These are phyloP conservation scores for Diarsia brunnea DNA, from an alignment of 2,888 invertebrate species.

Conservation along the genomic window DNA sequence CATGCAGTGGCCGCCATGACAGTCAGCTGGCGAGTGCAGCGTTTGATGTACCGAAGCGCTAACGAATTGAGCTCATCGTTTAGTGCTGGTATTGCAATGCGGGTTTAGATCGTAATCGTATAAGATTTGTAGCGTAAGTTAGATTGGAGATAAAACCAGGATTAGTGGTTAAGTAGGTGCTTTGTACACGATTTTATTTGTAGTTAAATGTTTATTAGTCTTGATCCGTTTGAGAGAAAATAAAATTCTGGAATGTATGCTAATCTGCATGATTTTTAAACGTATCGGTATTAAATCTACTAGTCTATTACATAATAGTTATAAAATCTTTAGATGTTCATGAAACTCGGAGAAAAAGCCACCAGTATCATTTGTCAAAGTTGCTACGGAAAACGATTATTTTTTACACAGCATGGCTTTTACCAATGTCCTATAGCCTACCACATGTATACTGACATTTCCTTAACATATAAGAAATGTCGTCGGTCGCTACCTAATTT, in stretches of 20 bases:
- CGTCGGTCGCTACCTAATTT: constrained; percentile 58
- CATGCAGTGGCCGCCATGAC: constrained; percentile 70
- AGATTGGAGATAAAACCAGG: constrained; percentile 21
- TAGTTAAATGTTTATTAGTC: constrained; percentile 14
- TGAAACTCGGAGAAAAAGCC: neutral
- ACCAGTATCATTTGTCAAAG: neutral
- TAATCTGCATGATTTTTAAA: neutral
- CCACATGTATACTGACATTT: constrained; percentile 59
- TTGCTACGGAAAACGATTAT: neutral
- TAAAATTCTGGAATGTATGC: constrained; percentile 2
- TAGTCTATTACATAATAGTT: neutral
- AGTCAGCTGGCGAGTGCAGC: constrained; percentile 78
- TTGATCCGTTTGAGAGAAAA: neutral
- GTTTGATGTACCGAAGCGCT: constrained; percentile 60
- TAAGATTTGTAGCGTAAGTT: constrained; percentile 35
- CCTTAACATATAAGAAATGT: constrained; percentile 65
- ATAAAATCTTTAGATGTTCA: neutral
- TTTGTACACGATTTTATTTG: constrained; percentile 24
- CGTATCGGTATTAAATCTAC: neutral
- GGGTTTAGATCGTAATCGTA: constrained; percentile 53
- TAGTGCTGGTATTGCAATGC: constrained; percentile 47
- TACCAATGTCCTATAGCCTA: neutral
- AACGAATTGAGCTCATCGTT: constrained; percentile 53
- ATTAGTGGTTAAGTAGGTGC: constrained; percentile 29
- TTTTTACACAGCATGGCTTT: constrained; percentile 4